Percentiles rank a stretch among this genome's conserved stretches.
These are phyloP conservation scores for Emydura subglobosa DNA, from an alignment of 2,113 vertebrate species.

Conservation along the genomic window DNA sequence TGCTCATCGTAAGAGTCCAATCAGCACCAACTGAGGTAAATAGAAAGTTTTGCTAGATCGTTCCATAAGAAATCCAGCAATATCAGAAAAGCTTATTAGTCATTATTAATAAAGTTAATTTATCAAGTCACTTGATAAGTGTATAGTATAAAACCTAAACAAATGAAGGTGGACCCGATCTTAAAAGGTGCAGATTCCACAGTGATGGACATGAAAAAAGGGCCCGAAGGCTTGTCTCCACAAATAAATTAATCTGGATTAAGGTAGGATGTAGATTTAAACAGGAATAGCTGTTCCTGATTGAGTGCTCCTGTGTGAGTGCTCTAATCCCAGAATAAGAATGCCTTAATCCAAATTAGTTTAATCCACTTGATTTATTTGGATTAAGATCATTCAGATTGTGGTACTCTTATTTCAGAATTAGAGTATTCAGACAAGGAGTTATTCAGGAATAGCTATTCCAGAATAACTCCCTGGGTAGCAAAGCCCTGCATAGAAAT, in stretches of 20 bases:
- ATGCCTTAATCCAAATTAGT: not conserved
- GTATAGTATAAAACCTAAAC: not conserved
- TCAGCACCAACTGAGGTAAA: not conserved
- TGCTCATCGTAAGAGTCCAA: not conserved
- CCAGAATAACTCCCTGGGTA: not conserved
- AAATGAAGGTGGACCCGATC: not conserved
- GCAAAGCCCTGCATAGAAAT: not conserved
- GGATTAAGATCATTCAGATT: not conserved
- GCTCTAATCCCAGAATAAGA: not conserved
- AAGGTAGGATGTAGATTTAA: not conserved
- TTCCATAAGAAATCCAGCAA: not conserved
- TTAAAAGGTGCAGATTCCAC: not conserved
- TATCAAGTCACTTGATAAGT: not conserved
- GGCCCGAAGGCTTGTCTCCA: not conserved
- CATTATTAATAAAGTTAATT: not conserved
- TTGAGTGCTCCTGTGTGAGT: not conserved
- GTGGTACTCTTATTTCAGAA: not conserved
- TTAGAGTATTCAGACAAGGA: not conserved
- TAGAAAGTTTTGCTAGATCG: not conserved
- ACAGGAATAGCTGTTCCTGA: not conserved
- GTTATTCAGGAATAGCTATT: not conserved
- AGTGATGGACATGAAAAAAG: not conserved
- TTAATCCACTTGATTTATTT: not conserved
- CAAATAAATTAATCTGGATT: not conserved
- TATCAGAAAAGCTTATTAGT: not conserved